Conservation (phyloP, 2,113 vertebrate genomes). For the Furnarius figulus region DNA sequence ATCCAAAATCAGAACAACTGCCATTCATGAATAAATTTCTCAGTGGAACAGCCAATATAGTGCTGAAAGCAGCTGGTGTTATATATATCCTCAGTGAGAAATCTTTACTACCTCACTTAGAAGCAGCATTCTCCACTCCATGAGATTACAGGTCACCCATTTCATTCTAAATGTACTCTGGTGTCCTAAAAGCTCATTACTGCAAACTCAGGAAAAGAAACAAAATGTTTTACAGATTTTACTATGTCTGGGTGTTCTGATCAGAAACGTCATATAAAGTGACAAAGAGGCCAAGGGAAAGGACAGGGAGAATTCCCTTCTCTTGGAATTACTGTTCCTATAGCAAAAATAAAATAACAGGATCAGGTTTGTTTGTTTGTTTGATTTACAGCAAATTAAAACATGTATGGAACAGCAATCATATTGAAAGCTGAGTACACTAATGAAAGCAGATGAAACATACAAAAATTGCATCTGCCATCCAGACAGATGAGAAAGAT, state of each 20-base stretch:
- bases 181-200: not conserved
- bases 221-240: accelerated
- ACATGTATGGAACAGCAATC: not conserved
- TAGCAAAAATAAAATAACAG: not conserved
- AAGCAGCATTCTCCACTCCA: not conserved
- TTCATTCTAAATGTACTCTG: not conserved
- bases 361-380: not conserved
- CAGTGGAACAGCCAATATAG: not conserved
- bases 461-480: not conserved
- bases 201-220: not conserved
- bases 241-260: not conserved
- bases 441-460: not conserved
- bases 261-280: not conserved
- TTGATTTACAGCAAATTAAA: not conserved
- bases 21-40: not conserved
- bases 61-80: not conserved
- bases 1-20: not conserved
- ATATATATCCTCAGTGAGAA: not conserved
- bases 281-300: not conserved
- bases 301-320: not conserved
- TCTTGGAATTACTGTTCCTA: not conserved
- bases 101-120: not conserved
- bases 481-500: not conserved
- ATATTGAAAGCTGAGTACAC: not conserved
- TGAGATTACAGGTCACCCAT: not conserved